Conservation (phyloP, 2,888 invertebrate species). For the Epinotia nisella region DNA sequence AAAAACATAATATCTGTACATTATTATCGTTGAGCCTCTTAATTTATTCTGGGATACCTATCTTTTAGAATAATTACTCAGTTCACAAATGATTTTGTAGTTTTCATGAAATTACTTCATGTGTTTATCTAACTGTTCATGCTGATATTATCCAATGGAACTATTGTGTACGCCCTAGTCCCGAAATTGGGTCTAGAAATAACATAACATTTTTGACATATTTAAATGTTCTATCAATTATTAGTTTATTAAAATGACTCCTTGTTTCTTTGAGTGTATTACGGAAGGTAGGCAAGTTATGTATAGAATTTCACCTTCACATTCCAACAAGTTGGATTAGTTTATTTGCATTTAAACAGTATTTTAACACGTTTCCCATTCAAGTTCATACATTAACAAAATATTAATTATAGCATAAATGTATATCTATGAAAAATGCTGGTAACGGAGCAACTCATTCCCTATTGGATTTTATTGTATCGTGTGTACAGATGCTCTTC, state of each 20-base stretch:
- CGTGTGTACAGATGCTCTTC: slow-evolving; percentile 42
- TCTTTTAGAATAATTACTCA: slow-evolving; percentile 9
- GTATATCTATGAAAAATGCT: slow-evolving; percentile 61
- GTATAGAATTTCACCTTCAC: not conserved
- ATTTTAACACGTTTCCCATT: slow-evolving; percentile 1
- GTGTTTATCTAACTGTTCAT: slow-evolving; percentile 23
- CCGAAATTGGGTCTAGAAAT: not conserved
- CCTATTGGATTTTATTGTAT: slow-evolving; percentile 49
- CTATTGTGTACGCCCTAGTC: not conserved
- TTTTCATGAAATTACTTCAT: slow-evolving; percentile 3
- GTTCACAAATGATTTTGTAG: not conserved
- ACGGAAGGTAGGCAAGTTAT: not conserved
- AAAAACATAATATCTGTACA: not conserved
- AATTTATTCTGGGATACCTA: not conserved
- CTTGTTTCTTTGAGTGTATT: not conserved
- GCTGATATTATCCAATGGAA: slow-evolving; percentile 10
- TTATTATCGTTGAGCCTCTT: slow-evolving; percentile 4
- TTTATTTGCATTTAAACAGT: slow-evolving; percentile 13
- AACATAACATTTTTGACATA: not conserved
- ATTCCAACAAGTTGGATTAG: slow-evolving; percentile 23
- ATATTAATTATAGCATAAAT: slow-evolving; percentile 47
- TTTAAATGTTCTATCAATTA: not conserved
- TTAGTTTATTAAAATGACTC: no score
- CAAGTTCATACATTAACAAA: not conserved
- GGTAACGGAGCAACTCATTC: slow-evolving; percentile 71